Evolutionary conservation across 2,797 vertebrate species (phyloP).

Genomic region (Sciurus carolinensis): DNA sequence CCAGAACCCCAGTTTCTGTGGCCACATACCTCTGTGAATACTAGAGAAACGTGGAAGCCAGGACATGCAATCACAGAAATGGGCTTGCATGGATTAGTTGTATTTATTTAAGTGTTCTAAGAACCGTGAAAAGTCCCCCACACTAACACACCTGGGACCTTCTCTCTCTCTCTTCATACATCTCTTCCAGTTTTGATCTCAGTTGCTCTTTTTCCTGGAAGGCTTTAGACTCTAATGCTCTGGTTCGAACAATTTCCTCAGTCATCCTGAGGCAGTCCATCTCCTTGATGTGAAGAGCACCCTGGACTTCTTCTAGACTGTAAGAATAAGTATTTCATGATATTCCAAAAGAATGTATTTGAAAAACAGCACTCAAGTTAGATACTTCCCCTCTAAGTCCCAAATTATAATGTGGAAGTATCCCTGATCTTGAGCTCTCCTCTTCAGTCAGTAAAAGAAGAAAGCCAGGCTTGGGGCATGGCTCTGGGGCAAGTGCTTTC

Average conservation of each 20-base stretch:
- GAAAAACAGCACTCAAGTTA: neutral
- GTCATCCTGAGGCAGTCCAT: constrained; percentile 78
- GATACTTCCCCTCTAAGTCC: neutral
- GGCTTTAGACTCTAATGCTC: constrained; percentile 89
- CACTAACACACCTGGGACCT: constrained; percentile 83
- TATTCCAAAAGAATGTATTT: neutral
- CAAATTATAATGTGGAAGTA: neutral
- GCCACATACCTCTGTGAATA: too few relatives aligned
- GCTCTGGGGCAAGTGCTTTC: neutral
- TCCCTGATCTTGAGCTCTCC: neutral
- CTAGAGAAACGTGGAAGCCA: neutral
- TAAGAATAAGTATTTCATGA: neutral
- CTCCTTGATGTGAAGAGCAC: constrained; percentile 84
- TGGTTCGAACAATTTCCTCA: constrained; percentile 88
- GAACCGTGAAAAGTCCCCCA: neutral
- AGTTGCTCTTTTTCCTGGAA: constrained; percentile 91
- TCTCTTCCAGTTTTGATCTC: constrained; percentile 90
- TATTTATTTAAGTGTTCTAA: neutral
- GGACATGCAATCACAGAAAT: neutral
- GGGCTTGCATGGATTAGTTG: neutral
- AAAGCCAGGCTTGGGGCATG: too few relatives aligned
- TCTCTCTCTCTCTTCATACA: constrained; percentile 88
- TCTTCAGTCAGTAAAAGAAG: neutral
- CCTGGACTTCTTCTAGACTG: constrained; percentile 88
- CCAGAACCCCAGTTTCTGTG: neutral